Evolutionary conservation across 2,888 invertebrate species (phyloP), one percentile per base, ranked within the genome.

Genomic region (Lamproptera curius): DNA sequence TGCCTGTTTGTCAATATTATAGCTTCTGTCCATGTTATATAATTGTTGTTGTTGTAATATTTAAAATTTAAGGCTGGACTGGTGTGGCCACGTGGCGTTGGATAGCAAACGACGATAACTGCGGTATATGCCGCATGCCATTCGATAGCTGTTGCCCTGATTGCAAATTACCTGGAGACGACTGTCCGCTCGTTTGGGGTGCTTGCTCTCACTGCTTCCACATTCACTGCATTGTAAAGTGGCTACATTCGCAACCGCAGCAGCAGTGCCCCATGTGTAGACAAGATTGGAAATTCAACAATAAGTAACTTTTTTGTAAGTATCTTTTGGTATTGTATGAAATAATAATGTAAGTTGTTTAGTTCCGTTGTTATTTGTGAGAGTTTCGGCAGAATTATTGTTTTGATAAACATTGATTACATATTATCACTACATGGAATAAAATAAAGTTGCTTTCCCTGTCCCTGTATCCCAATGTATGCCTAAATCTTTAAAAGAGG

Each of bases 161-260:
- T 81, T 99, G 98, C 86, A 97, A 97, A 82, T 89, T 97, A 56
- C 98, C 98, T 15, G 98, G 98, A 42, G 98, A 99, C 89, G 98
- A 98, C 84, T 99, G 98, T 73, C 98, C 99, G 10, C 83, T 99
- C 73, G 98, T 98, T 34, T 98, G 98, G 97, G 99, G 99, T 52
- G 95, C 96, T 70, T 99, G 99, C 81, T 96, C 97, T 6, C 99
- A 99, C 88, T 98, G 98, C 86, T 99, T 99, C 84, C 99, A 99
- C 83, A 98, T 98, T 84, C 99, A 99, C 83, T 99, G 99, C 87
- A 99, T 99, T 69, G 96, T 97, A 76, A 99, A 99, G 91, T 99
- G 99, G 99, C 90, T 99, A 42, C 97, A 98, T 74, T 95, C 98
- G 13, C 95, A 96, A 81, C 94, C 94, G 62, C 94, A 94, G 81